A percentile compares a stretch with the other conserved stretches of the same genome.
These are phyloP conservation scores for Eledone cirrhosa DNA, from an alignment of 2,888 invertebrate species.

Conservation along the genomic window DNA sequence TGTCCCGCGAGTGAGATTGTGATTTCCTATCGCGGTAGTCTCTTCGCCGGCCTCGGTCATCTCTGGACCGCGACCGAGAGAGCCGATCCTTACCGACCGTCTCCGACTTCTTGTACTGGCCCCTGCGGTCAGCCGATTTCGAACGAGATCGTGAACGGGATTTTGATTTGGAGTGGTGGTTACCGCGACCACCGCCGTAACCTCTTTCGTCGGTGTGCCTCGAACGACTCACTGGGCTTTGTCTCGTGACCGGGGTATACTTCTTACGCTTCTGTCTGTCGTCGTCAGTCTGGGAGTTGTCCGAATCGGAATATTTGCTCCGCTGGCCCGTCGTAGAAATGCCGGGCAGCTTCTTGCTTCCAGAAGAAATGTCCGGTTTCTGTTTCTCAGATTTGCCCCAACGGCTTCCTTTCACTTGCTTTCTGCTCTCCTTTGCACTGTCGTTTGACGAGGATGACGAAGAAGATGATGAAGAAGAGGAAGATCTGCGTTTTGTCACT, in stretches of 20 bases:
- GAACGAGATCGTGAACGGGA: conserved; percentile 15
- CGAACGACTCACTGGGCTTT: conserved; percentile 35
- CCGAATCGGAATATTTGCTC: conserved; percentile 8
- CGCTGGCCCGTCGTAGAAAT: background rate
- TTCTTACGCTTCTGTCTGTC: background rate
- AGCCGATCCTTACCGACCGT: background rate
- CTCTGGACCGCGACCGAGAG: background rate
- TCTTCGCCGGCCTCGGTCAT: no score
- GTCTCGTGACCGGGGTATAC: conserved; percentile 10
- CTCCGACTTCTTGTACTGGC: conserved; percentile 4
- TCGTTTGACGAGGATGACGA: background rate
- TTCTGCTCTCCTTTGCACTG: background rate
- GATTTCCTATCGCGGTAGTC: no score
- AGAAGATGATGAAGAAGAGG: background rate
- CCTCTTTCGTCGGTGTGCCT: conserved; percentile 32
- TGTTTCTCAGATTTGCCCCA: background rate
- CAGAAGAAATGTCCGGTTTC: background rate
- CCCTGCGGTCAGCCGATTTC: background rate
- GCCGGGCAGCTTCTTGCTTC: background rate
- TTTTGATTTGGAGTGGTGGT: conserved; percentile 32
- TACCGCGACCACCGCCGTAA: conserved; percentile 30
- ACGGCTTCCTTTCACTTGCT: background rate
- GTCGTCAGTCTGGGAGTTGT: background rate
- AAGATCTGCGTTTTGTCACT: conserved; percentile 14
- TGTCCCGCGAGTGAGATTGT: background rate